A percentile compares a stretch with the other conserved stretches of the same genome.
These are phyloP conservation scores for Drosophila yooni DNA, from an alignment of 2,888 invertebrate species.

Conservation along the genomic window DNA sequence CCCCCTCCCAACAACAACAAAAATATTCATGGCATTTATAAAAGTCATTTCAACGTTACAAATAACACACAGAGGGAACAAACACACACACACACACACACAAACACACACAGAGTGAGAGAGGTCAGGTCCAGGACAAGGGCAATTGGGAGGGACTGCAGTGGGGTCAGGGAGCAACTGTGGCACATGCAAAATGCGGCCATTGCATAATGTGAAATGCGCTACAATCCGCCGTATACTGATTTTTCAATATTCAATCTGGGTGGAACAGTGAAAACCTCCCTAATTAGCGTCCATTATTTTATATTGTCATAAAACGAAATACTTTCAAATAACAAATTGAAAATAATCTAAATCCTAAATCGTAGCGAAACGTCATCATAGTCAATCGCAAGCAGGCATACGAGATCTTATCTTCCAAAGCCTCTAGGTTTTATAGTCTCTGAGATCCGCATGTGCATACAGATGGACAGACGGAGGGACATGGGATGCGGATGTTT, in stretches of 20 bases:
- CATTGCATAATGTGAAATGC: constrained; percentile 50
- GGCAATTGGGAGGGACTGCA: not conserved
- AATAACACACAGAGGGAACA: constrained; percentile 9
- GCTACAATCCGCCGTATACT: constrained; percentile 38
- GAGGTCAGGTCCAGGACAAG: constrained; percentile 18
- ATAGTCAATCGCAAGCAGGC: not conserved
- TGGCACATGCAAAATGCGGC: constrained; percentile 59
- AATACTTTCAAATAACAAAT: not conserved
- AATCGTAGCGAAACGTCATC: not conserved
- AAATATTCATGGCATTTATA: constrained; percentile 76
- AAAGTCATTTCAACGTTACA: constrained; percentile 67
- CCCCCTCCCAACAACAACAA: constrained; percentile 16
- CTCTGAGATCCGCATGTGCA: too few species aligned
- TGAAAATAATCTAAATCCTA: not conserved
- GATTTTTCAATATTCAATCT: not conserved
- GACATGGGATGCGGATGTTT: not conserved
- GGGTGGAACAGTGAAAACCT: not conserved
- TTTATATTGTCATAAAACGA: not conserved
- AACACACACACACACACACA: not conserved
- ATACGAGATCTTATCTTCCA: not conserved
- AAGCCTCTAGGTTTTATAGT: not conserved
- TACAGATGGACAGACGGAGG: too few species aligned
- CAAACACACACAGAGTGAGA: not conserved
- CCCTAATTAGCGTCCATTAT: not conserved
- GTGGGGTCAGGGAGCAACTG: not conserved